Percentiles rank a stretch among this genome's conserved stretches.
These are phyloP conservation scores for Tenualosa thibaudeaui DNA, from an alignment of 2,797 vertebrate species.

Conservation along the genomic window DNA sequence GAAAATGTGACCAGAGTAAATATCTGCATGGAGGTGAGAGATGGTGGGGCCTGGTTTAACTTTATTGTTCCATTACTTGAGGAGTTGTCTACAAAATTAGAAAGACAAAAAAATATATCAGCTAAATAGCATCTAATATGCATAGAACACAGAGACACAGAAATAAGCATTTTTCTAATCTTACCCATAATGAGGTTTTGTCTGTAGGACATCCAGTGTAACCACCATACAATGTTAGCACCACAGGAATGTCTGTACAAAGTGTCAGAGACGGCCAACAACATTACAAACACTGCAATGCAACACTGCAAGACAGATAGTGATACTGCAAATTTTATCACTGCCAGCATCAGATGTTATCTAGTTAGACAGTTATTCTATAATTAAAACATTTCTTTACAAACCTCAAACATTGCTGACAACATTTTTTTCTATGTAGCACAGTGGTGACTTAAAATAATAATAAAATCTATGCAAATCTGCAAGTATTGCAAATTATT, in stretches of 20 bases:
- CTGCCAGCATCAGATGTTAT: background rate
- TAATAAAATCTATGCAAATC: too few species aligned
- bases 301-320: background rate
- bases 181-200: conserved; percentile 1
- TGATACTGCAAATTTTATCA: background rate
- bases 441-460: too few species aligned
- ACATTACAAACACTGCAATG: background rate
- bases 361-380: background rate
- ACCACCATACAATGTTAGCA: background rate
- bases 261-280: background rate
- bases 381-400: background rate
- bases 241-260: background rate
- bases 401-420: too few species aligned
- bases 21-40: background rate
- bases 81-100: conserved; percentile 6
- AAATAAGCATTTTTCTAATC: background rate
- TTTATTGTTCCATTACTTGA: background rate
- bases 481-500: background rate
- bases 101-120: background rate
- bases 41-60: background rate
- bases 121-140: background rate
- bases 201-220: background rate
- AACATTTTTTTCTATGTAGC: too few species aligned
- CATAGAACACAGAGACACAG: background rate
- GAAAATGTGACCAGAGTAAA: conserved; percentile 46